Base-by-base conservation (phyloP, 2,888 invertebrate species). In the Lymantria dispar region DNA sequence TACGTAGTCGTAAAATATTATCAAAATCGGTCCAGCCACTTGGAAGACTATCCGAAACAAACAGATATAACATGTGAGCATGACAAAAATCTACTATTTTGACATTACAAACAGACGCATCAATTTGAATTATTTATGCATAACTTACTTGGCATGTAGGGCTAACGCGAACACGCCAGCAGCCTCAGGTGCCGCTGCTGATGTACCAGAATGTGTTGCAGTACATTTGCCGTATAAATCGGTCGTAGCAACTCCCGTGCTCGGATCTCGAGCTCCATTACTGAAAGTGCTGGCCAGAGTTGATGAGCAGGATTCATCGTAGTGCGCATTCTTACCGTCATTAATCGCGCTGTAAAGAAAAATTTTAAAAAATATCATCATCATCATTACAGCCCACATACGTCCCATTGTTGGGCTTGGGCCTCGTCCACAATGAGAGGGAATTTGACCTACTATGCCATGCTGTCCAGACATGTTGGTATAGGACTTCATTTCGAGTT, bases 151-250 rank as follows among this genome's bases (percentile, higher is more conserved):
- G 48, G 99, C 99, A 91, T 99, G 99, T 48, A 99, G 91, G 3
- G 99, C 99, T 49, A 99, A 91, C 1, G 99, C 99, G 83, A 98
- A 99, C 10, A 99, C 98, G 8, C 99, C 99, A 9, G 99, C 99
- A 7, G 99, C 99, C 87, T 99, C 99, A 0, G 99, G 99, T 8
- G 99, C 99, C 0, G 99, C 99, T 0, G 99, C 99, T 5, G 99
- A 99, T 0, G 99, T 99, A 41, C 99, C 99, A 0, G 99, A 99
- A 89, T 99, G 99, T 0, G 98, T 98, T 31, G 98, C 98, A 1
- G 99, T 99, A 80, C 99, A 99, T 85, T 99, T 98, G 7, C 99
- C 99, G 84, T 99, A 99, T 61, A 99, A 90, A 88, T 99, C 99
- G 0, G 99, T 99, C 3, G 99, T 99, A 9, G 99, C 99, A 61